Evolutionary conservation across 1,140 invertebrate species (phyloP), one percentile per base, ranked within the genome.

Genomic region (Elymnias hypermnestra): DNA sequence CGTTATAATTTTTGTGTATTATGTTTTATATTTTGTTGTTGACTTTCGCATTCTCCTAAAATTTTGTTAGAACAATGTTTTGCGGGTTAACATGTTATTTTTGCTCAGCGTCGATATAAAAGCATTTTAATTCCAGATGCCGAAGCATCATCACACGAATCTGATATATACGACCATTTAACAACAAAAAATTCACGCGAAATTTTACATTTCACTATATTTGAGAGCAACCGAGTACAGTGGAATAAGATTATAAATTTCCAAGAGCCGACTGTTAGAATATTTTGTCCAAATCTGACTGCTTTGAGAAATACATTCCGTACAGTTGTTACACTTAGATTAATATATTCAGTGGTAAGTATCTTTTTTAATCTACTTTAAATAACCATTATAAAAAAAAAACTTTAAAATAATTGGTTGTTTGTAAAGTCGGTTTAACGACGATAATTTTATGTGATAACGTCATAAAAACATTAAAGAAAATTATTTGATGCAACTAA

Each of bases 221-320:
- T 87, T 45, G 78, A 87, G 53, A 88, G 83, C 37, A 83, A 81
- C 44, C 68, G 53, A 22, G 54, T 85, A 0, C 68, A 70, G 6
- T 89, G 87, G 87, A 74, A 72, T 37, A 87, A 86, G 50, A 56
- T 87, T 1, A 86, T 89, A 58, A 79, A 83, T 41, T 88, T 88
- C 57, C 74, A 82, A 35, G 79, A 87, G 43, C 83, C 86, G 2
- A 61, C 81, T 6, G 41, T 89, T 8, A 67, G 63, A 50, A 82
- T 89, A 28, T 84, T 85, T 36, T 82, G 84, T 41, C 77, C 84
- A n/a, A 78, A 88, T 53, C 74, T 88, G 9, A 52, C 44, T 5
- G 69, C 79, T 10, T 52, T 89, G 26, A 77, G 88, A 33, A 82
- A 89, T 47, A 88, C 86, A 2, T 88, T 89, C 52, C 67, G 87